phyloP scores from a whole-genome alignment of 1,140 invertebrate genomes.

The Meloidogyne floridensis region DNA sequence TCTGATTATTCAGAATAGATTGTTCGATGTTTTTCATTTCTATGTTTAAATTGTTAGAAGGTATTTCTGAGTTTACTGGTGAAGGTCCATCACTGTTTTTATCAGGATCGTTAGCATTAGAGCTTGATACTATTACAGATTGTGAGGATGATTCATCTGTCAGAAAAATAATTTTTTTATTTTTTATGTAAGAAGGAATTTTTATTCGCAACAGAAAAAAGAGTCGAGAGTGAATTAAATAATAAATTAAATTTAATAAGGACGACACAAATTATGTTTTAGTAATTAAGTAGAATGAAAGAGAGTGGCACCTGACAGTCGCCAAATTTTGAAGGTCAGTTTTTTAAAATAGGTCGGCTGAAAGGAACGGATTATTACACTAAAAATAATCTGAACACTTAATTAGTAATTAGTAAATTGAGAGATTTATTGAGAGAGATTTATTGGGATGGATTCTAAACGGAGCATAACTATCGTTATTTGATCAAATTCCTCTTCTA shows the following conservation, averaged over 20 bases:
- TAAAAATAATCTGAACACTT: conserved; percentile 2
- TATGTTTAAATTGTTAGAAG: not conserved
- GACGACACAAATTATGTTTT: not conserved
- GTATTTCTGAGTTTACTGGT: not conserved
- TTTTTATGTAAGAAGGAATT: too few species aligned
- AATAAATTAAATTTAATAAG: too few species aligned
- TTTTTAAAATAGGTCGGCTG: not conserved
- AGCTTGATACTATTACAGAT: too few species aligned
- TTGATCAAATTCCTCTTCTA: not conserved
- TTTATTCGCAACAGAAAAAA: too few species aligned
- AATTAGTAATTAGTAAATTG: not conserved
- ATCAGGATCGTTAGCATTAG: too few species aligned
- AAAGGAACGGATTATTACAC: not conserved
- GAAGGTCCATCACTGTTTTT: too few species aligned
- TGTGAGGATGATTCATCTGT: not conserved
- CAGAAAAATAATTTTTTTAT: not conserved
- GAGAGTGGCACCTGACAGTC: not conserved
- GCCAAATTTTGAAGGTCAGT: not conserved
- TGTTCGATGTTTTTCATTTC: not conserved
- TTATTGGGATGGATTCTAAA: not conserved
- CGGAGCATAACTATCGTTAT: too few species aligned
- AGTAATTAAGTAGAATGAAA: not conserved
- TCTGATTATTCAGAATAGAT: not conserved
- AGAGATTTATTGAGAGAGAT: not conserved
- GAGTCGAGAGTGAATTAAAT: too few species aligned